phyloP scores from a whole-genome alignment of 2,888 invertebrate species.

The Dendrolimus houi region DNA sequence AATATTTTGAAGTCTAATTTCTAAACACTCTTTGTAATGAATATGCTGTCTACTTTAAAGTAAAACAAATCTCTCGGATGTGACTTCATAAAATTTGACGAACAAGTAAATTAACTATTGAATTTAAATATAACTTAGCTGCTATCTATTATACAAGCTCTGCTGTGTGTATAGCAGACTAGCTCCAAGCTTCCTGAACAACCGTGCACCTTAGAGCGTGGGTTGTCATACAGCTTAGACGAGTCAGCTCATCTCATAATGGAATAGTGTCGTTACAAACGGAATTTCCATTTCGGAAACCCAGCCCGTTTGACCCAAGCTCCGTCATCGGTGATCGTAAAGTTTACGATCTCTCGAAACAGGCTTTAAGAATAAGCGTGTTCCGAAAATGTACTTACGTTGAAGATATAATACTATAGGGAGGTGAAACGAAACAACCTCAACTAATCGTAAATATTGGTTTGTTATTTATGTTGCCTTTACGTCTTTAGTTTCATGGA shows the following conservation, averaged over 20 bases:
- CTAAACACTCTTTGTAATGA: too few species aligned
- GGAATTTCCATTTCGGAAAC: conserved; percentile 26
- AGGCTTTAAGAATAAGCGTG: conserved; percentile 28
- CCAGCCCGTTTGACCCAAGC: conserved; percentile 30
- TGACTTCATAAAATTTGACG: too few species aligned
- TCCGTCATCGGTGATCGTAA: conserved; percentile 36
- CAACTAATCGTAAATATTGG: conserved; percentile 26
- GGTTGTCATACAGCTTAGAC: conserved; percentile 14
- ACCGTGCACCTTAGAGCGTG: conserved; percentile 13
- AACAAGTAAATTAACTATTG: too few species aligned
- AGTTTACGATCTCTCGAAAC: conserved; percentile 37
- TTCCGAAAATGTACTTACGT: conserved; percentile 18
- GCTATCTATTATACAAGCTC: too few species aligned
- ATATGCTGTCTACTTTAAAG: too few species aligned
- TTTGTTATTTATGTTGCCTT: not conserved
- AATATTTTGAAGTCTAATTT: too few species aligned
- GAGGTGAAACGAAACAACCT: conserved; percentile 9
- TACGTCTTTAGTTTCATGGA: too few species aligned
- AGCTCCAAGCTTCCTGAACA: conserved; percentile 1
- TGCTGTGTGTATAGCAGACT: too few species aligned
- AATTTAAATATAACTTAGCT: too few species aligned
- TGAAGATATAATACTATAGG: conserved; percentile 36
- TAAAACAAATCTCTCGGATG: too few species aligned
- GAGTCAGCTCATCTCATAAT: conserved; percentile 22
- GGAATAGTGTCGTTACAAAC: conserved; percentile 37